Evolutionary conservation across 2,113 vertebrate genomes (phyloP), one percentile per base, ranked within the genome.

Genomic region (Pachypanchax playfairii): DNA sequence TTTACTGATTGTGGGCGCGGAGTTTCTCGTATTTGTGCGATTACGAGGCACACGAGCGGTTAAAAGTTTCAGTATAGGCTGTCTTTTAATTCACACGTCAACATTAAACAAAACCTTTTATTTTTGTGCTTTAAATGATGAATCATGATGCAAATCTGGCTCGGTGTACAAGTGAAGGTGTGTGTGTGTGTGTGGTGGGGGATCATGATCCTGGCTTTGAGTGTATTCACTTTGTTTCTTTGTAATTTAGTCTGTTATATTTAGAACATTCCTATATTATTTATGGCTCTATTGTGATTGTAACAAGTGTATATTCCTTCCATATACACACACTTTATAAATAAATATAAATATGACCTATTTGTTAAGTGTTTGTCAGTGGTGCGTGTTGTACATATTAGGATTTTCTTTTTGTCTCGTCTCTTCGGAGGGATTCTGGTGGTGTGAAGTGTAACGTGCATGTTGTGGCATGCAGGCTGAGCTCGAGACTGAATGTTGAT

Each of bases 231-330:
- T 71, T 63, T 41, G 21, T 80, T 77, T n/a, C n/a, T n/a, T 78
- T 83, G 81, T 84, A 58, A 80, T 83, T 81, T 80, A 87, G 69
- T 84, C n/a, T n/a, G n/a, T n/a, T n/a, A n/a, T n/a, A n/a, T n/a
- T n/a, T n/a, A n/a, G n/a, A n/a, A 91, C 89, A 91, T 92, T 91
- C 90, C 88, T 90, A 62, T 82, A 87, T 91, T 91, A 92, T 90
- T 93, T 92, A 92, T 91, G 83, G 39, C 86, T 88, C 66, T 84
- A 79, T 87, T 80, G 77, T 88, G 81, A 88, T 90, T 87, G 87
- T 85, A 85, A 83, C 67, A 85, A 79, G 83, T 91, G 86, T 89
- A 90, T 86, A 89, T 88, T 88, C 44, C 69, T 81, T 77, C 64
- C 70, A 80, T 79, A 79, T 75, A 85, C 81, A 84, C 51, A 71